Conservation (phyloP, 92 coral and sea anemone genomes). For the Porites lobata region DNA sequence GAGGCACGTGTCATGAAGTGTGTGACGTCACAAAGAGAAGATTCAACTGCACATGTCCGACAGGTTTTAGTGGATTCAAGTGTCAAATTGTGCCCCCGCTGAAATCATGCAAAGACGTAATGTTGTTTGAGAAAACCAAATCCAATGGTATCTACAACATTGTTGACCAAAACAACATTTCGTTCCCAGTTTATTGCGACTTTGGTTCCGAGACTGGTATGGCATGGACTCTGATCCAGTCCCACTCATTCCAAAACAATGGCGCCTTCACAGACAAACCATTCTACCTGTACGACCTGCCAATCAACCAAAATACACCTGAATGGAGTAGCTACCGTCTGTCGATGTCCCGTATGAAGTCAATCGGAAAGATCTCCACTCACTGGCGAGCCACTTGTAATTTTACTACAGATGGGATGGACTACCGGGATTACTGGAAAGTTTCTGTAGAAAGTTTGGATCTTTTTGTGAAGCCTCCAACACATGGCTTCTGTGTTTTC, state of each 20-base stretch:
- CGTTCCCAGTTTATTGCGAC: slow-evolving; percentile 52
- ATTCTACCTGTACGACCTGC: slow-evolving; percentile 27
- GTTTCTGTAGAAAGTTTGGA: background rate
- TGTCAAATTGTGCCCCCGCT: background rate
- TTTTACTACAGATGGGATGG: slow-evolving; percentile 16
- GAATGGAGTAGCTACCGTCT: slow-evolving; percentile 42
- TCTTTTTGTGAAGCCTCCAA: background rate
- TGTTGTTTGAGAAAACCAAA: background rate
- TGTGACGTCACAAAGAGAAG: slow-evolving; percentile 2
- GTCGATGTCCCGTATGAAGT: slow-evolving; percentile 28
- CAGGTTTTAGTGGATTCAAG: background rate
- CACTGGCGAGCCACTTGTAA: slow-evolving; percentile 40
- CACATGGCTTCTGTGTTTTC: background rate
- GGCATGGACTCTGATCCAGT: slow-evolving; percentile 63
- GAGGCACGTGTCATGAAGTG: slow-evolving; percentile 17
- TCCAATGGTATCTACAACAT: slow-evolving; percentile 39
- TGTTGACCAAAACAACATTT: slow-evolving; percentile 16
- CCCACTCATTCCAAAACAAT: background rate
- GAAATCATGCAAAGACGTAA: background rate
- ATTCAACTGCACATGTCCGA: slow-evolving; percentile 30
- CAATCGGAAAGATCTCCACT: background rate
- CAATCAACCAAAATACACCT: slow-evolving; percentile 45
- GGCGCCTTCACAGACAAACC: background rate
- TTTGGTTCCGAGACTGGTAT: slow-evolving; percentile 45
- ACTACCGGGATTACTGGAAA: slow-evolving; percentile 16